Conservation (phyloP, 2,888 invertebrate species). For the Omphaloscelis lunosa region DNA sequence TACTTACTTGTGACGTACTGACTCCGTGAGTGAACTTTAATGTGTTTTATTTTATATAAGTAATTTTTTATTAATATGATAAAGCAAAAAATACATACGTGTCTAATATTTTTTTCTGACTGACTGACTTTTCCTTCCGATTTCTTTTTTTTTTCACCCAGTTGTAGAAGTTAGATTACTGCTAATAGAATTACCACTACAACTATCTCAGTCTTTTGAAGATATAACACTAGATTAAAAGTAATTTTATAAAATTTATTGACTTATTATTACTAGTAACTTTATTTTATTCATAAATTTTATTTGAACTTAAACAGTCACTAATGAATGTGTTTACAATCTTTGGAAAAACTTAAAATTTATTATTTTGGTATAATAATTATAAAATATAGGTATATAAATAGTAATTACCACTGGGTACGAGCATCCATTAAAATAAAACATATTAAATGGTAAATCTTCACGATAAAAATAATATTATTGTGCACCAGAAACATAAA, state of each 20-base stretch:
- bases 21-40: too few relatives aligned
- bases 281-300: background rate
- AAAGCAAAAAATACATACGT: too few relatives aligned
- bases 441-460: background rate
- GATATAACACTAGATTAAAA: background rate
- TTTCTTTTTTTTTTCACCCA: too few relatives aligned
- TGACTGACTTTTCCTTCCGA: too few relatives aligned
- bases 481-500: too few relatives aligned
- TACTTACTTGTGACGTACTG: too few relatives aligned
- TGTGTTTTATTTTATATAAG: too few relatives aligned
- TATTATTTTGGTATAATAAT: conserved; percentile 52
- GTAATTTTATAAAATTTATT: background rate
- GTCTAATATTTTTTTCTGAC: too few relatives aligned
- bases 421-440: background rate
- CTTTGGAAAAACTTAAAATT: conserved; percentile 37
- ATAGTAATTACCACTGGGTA: background rate
- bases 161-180: background rate
- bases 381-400: background rate
- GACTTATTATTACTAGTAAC: background rate
- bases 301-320: background rate
- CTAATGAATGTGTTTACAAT: background rate
- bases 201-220: conserved; percentile 1
- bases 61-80: too few relatives aligned
- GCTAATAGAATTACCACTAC: background rate
- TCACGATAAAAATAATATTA: conserved; percentile 8